Percentiles rank a stretch among this genome's conserved stretches.
These are phyloP conservation scores for Austrolebias charrua DNA, from an alignment of 2,797 vertebrate species.

Conservation along the genomic window DNA sequence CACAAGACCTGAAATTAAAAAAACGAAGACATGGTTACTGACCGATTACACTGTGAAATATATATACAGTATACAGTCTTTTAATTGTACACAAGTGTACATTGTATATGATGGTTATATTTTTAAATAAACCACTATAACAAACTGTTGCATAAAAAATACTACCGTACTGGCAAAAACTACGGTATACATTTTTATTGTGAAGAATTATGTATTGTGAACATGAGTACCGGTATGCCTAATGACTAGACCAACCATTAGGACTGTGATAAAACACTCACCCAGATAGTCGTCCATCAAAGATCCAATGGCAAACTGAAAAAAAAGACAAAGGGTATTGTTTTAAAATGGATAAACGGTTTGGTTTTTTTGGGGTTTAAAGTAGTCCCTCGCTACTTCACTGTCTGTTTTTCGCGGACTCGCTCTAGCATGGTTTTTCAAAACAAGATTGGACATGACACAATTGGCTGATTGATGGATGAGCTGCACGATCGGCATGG, in stretches of 20 bases:
- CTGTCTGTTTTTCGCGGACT: too few relatives aligned
- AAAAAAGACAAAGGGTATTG: slow-evolving; percentile 17
- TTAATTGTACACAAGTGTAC: too few relatives aligned
- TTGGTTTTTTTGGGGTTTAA: neutral
- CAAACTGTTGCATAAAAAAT: neutral
- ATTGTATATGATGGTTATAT: too few relatives aligned
- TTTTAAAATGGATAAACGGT: neutral
- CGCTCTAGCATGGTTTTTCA: too few relatives aligned
- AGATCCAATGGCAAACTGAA: slow-evolving; percentile 95
- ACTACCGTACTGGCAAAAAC: neutral
- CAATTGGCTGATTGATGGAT: too few relatives aligned
- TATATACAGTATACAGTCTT: neutral
- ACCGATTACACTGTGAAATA: neutral
- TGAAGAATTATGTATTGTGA: neutral
- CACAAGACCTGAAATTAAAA: slow-evolving; percentile 77
- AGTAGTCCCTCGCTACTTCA: too few relatives aligned
- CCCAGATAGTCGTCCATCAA: slow-evolving; percentile 96
- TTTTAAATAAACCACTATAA: neutral
- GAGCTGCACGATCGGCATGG: too few relatives aligned
- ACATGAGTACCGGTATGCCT: neutral
- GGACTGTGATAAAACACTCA: slow-evolving; percentile 63
- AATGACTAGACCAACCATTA: neutral
- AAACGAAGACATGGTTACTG: neutral
- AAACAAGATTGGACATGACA: too few relatives aligned
- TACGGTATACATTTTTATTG: neutral